A percentile compares a stretch with the other conserved stretches of the same genome.
phyloP scores from a whole-genome alignment of 2,113 vertebrate genomes.

The Leiothrix lutea region DNA sequence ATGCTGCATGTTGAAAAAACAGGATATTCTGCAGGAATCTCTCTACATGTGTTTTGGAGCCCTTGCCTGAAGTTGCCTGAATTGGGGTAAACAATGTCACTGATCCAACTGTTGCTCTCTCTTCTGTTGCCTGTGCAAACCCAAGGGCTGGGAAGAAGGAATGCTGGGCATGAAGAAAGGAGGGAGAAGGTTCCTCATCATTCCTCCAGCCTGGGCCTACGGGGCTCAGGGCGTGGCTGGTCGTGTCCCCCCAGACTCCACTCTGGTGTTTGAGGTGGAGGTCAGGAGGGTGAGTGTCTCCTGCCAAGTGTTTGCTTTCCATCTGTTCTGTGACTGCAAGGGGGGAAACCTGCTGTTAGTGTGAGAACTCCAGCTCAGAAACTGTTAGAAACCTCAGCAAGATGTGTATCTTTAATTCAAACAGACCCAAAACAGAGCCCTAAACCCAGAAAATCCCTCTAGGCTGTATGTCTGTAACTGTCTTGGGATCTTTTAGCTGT shows the following conservation, averaged over 20 bases:
- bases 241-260: constrained; percentile 82
- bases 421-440: background rate
- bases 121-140: background rate
- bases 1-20: background rate
- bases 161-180: constrained; percentile 92
- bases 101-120: background rate
- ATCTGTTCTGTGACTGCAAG: background rate
- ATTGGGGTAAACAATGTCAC: background rate
- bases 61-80: background rate
- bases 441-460: background rate
- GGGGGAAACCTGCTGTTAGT: background rate
- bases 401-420: background rate
- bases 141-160: constrained; percentile 93
- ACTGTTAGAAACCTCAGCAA: background rate
- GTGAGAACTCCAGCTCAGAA: background rate
- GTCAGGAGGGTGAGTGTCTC: constrained; percentile 81
- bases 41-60: background rate
- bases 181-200: constrained; percentile 81
- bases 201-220: constrained; percentile 83
- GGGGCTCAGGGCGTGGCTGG: constrained; percentile 85
- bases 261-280: constrained; percentile 87
- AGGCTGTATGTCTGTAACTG: background rate
- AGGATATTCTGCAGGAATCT: background rate
- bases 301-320: background rate
- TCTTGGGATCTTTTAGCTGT: background rate